These are phyloP conservation scores for Trilocha varians DNA, from an alignment of 2,888 invertebrate genomes.

Conservation along the genomic window DNA sequence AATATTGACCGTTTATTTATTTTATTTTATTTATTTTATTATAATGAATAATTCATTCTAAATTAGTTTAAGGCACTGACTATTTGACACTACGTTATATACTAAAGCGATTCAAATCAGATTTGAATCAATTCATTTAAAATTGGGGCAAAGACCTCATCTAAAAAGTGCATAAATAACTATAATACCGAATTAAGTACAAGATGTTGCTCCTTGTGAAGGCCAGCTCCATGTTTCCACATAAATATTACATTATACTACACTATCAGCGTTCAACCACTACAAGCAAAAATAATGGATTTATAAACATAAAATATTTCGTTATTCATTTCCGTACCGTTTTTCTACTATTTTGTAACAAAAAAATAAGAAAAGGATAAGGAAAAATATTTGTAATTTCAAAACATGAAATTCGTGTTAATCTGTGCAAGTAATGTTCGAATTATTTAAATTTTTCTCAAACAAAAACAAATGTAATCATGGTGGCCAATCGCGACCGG, in stretches of 20 bases:
- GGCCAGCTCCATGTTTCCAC: neutral
- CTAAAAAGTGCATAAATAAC: neutral
- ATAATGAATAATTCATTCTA: conserved; percentile 9
- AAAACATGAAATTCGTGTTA: neutral
- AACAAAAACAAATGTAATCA: neutral
- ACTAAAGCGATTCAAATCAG: neutral
- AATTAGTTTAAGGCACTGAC: conserved; percentile 40
- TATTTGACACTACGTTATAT: conserved; percentile 29
- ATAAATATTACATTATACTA: neutral
- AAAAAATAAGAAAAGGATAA: conserved; percentile 7
- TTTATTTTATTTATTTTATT: neutral
- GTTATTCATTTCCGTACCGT: conserved; percentile 1
- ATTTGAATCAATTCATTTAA: neutral
- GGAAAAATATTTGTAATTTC: conserved; percentile 2
- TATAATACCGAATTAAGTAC: neutral
- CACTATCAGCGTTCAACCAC: neutral
- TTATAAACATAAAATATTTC: neutral
- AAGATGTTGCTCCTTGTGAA: neutral
- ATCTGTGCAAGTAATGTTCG: neutral
- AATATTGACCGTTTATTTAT: too few relatives aligned
- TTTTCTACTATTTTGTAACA: conserved; percentile 4
- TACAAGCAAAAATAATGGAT: neutral
- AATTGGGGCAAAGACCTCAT: neutral
- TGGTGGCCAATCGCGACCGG: neutral
- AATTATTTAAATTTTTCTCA: neutral